Evolutionary conservation across 1,140 invertebrate species (phyloP).

Genomic region (Trichoplusia ni): DNA sequence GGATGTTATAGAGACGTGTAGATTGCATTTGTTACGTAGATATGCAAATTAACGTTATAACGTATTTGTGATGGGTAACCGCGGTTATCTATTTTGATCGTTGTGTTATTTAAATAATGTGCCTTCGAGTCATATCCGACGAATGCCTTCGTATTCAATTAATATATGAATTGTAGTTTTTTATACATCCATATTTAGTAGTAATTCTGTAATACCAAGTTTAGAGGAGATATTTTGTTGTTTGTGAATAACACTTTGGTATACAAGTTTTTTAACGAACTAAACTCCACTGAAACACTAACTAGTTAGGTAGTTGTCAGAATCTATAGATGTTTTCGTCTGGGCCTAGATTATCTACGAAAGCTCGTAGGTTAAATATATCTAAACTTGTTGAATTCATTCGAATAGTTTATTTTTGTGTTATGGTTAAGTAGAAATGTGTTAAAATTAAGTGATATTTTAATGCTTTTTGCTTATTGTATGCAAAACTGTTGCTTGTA

Average conservation of each 20-base stretch:
- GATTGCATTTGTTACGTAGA: slow-evolving; percentile 19
- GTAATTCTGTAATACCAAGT: slow-evolving; percentile 41
- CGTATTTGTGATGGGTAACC: slow-evolving; percentile 33
- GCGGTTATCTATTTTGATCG: slow-evolving; percentile 31
- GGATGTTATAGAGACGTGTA: slow-evolving; percentile 28
- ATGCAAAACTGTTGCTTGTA: slow-evolving; percentile 47
- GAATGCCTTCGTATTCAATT: slow-evolving; percentile 59
- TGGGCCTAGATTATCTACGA: background rate
- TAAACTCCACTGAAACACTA: slow-evolving; percentile 24
- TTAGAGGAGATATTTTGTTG: slow-evolving; percentile 44
- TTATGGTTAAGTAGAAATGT: slow-evolving; percentile 60
- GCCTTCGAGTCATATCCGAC: slow-evolving; percentile 77
- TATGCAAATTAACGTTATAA: slow-evolving; percentile 26
- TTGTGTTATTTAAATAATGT: slow-evolving; percentile 68
- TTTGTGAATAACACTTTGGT: slow-evolving; percentile 32
- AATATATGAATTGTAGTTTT: slow-evolving; percentile 59
- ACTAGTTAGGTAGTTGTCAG: slow-evolving; percentile 25
- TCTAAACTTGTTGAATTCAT: slow-evolving; percentile 71
- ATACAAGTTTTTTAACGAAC: slow-evolving; percentile 26
- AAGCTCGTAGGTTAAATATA: slow-evolving; percentile 30
- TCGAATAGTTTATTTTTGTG: slow-evolving; percentile 79
- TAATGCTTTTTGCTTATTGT: slow-evolving; percentile 61
- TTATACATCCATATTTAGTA: slow-evolving; percentile 56
- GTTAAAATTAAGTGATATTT: slow-evolving; percentile 67
- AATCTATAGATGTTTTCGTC: slow-evolving; percentile 23